Evolutionary conservation across 1,140 invertebrate species (phyloP), one percentile per base, ranked within the genome.

Genomic region (Lordiphosa clarofinis): DNA sequence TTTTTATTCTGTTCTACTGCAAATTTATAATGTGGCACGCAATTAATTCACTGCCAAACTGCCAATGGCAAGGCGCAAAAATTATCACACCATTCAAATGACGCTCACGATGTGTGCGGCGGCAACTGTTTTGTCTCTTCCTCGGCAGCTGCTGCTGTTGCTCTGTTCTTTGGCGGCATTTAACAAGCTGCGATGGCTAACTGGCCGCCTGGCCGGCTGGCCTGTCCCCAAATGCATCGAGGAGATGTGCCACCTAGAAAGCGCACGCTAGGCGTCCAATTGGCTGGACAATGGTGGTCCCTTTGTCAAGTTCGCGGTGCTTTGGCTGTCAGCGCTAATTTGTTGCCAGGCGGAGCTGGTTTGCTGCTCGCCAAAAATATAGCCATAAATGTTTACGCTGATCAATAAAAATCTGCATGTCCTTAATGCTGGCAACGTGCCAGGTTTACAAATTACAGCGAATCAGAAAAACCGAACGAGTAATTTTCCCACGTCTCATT

Each of bases 51-150:
- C 68, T 76, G 76, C 76, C 76, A 68, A 21, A 68, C 69, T 79
- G 74, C 63, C 74, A 67, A 42, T 13, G 47, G 31, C 7, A 56
- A 69, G 68, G 58, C 54, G 78, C 75, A 76, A 73, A 84, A 82
- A 82, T 82, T 82, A 82, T 82, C 76, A 84, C 76, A 82, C 76
- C 76, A 82, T 82, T 82, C 76, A 82, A 82, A 82, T 84, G 76
- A 82, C 76, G 76, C 76, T 82, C 76, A 82, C 76, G 58, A 81
- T 57, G 67, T 58, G 15, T 40, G 36, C 7, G 44, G 33, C 42
- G 38, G 36, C 50, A 52, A 33, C 15, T 50, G 49, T 31, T 46
- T 37, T 58, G 49, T 52, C 39, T 44, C 53, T 73, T 43, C 56
- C 36, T 48, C 28, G 6, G 0, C 28, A 55, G 54, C 28, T 15